Evolutionary conservation across 2,113 vertebrate species (phyloP).

Genomic region (Corydoras sp.): DNA sequence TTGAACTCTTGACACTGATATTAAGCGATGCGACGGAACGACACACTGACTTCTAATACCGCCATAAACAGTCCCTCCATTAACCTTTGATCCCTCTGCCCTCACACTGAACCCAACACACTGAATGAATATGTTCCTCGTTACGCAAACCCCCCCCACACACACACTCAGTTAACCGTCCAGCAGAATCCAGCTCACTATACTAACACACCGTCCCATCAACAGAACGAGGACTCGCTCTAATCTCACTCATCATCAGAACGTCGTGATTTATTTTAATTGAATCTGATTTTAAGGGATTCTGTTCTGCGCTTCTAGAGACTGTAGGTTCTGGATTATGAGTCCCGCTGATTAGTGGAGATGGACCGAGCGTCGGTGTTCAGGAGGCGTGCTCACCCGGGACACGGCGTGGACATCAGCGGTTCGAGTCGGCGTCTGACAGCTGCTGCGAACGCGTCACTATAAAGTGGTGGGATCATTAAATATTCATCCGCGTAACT

Average conservation of each 20-base stretch:
- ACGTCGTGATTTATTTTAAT: too few species aligned
- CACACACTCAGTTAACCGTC: background rate
- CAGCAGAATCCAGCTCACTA: too few species aligned
- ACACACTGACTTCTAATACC: conserved; percentile 3
- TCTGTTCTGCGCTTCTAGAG: too few species aligned
- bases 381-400: background rate
- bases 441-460: conserved; percentile 33
- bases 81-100: conserved; percentile 6
- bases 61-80: background rate
- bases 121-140: background rate
- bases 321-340: too few species aligned
- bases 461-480: conserved; percentile 25
- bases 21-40: background rate
- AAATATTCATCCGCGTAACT: conserved; percentile 49
- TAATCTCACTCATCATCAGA: too few species aligned
- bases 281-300: too few species aligned
- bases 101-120: background rate
- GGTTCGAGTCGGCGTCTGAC: conserved; percentile 3
- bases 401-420: too few species aligned
- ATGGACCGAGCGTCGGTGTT: conserved; percentile 5
- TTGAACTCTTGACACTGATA: conserved; percentile 11
- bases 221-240: too few species aligned
- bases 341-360: too few species aligned
- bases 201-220: too few species aligned
- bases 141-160: background rate